Conservation (phyloP, 2,888 invertebrate species). For the Desoria tigrina region DNA sequence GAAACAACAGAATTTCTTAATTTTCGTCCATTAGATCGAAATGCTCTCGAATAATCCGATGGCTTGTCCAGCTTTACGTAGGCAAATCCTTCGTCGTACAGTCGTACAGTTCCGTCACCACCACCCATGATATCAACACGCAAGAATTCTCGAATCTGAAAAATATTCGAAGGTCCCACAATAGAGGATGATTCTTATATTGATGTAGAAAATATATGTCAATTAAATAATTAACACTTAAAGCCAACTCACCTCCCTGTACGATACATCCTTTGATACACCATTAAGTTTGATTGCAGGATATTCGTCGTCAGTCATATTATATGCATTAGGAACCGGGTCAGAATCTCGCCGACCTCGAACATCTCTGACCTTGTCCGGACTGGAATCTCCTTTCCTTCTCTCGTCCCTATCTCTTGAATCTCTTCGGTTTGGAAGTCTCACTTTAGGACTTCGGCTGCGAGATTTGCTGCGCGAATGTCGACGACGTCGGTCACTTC, state of each 20-base stretch:
- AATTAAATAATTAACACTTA: too few species aligned
- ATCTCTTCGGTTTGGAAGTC: conserved; percentile 25
- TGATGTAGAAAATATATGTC: too few species aligned
- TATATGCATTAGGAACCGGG: conserved; percentile 30
- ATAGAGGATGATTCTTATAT: too few species aligned
- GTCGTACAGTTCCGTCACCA: conserved; percentile 48
- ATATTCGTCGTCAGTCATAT: conserved; percentile 43
- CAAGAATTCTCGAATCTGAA: conserved; percentile 48
- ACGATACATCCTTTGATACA: conserved; percentile 49
- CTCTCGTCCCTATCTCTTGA: conserved; percentile 35
- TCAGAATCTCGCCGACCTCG: conserved; percentile 40
- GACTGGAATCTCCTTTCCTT: conserved; percentile 40
- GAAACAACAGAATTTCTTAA: conserved; percentile 37
- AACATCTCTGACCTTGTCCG: conserved; percentile 31
- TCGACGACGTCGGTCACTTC: conserved; percentile 23
- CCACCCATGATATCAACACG: conserved; percentile 50
- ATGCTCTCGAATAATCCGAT: conserved; percentile 44
- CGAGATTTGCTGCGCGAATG: conserved; percentile 30
- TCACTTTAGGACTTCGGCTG: conserved; percentile 22
- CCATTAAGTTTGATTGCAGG: conserved; percentile 47
- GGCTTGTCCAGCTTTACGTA: conserved; percentile 45
- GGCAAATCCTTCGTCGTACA: conserved; percentile 49
- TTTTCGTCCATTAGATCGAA: conserved; percentile 45
- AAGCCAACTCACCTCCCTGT: conserved; percentile 39
- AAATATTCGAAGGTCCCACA: too few species aligned